A percentile compares a stretch with the other conserved stretches of the same genome.
Evolutionary conservation across 1,140 invertebrate species (phyloP).

Genomic region (Bradynema listronoti): DNA sequence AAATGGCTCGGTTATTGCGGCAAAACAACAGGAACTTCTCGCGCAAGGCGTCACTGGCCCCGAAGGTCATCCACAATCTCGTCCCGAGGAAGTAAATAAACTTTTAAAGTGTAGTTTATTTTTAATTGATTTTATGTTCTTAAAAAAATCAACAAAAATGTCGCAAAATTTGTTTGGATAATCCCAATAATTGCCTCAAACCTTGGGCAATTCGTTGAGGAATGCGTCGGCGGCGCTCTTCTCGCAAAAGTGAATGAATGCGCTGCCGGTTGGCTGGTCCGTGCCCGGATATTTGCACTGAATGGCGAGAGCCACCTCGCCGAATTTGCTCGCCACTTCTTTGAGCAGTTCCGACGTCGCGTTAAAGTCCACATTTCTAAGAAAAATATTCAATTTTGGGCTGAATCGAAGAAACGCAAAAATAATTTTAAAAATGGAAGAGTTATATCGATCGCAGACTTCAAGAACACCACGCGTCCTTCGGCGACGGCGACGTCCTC

Average conservation of each 20-base stretch:
- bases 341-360: slow-evolving; percentile 33
- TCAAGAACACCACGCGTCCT: slow-evolving; percentile 38
- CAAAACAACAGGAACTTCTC: slow-evolving; percentile 80
- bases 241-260: slow-evolving; percentile 42
- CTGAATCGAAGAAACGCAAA: slow-evolving; percentile 4
- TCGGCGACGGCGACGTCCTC: slow-evolving; percentile 33
- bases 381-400: slow-evolving; percentile 3
- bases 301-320: slow-evolving; percentile 43
- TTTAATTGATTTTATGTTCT: not conserved
- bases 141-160: too few relatives aligned
- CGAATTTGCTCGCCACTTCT: slow-evolving; percentile 37
- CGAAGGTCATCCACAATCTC: slow-evolving; percentile 85
- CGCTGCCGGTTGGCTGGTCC: slow-evolving; percentile 45
- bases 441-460: slow-evolving; percentile 11
- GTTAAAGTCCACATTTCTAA: slow-evolving; percentile 42
- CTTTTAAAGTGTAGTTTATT: not conserved
- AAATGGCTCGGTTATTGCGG: slow-evolving; percentile 83
- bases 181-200: too few relatives aligned
- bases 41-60: slow-evolving; percentile 80
- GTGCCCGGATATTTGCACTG: slow-evolving; percentile 41
- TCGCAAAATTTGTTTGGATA: too few relatives aligned
- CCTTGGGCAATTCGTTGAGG: slow-evolving; percentile 29
- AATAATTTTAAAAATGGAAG: not conserved
- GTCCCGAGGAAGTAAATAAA: slow-evolving; percentile 75
- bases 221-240: slow-evolving; percentile 39